Evolutionary conservation across 2,797 vertebrate species (phyloP), one percentile per base, ranked within the genome.

Genomic region (Bryconaethiops microstoma): DNA sequence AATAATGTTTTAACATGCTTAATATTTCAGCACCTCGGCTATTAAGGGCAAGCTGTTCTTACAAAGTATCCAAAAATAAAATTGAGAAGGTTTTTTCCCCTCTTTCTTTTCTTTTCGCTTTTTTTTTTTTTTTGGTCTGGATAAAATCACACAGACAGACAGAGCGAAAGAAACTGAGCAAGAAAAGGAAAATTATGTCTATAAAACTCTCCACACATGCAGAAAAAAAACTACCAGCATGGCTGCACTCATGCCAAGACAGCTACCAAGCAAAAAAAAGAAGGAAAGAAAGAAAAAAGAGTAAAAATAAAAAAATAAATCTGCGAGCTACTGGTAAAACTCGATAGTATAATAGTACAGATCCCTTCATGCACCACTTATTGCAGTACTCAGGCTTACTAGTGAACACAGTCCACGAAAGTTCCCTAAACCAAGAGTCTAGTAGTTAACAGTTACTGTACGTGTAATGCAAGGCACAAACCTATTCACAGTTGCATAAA

Each of bases 1-100:
- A 86, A 87, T 87, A 83, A 88, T 88, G 83, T 88, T 87, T 86
- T 83, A 87, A 87, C 71, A 83, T 76, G 67, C 70, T 84, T 87
- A 82, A 86, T 87, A 87, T 86, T 88, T 88, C 7, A 88, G 55
- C 60, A 80, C 76, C 76, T 69, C 64, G 14, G 81, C 79, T 86
- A 87, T 83, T 82, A 88, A 82, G 79, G 73, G 74, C 60, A 76
- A 82, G 67, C 68, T 76, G 77, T 59, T 80, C 77, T 67, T 85
- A 74, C 77, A 82, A 78, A 77, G 75, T 35, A 81, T 74, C 67
- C 67, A 69, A 69, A 69, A 69, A 69, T 48, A 69, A 69, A 48
- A 68, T 9, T 45, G 39, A n/a, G 19, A 21, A 3, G 19, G 25
- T 55, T 73, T 72, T 63, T 16, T 69, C 48, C 12, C 39, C 52